phyloP scores from a whole-genome alignment of 2,113 vertebrate species.

The Rhinogobius similis region DNA sequence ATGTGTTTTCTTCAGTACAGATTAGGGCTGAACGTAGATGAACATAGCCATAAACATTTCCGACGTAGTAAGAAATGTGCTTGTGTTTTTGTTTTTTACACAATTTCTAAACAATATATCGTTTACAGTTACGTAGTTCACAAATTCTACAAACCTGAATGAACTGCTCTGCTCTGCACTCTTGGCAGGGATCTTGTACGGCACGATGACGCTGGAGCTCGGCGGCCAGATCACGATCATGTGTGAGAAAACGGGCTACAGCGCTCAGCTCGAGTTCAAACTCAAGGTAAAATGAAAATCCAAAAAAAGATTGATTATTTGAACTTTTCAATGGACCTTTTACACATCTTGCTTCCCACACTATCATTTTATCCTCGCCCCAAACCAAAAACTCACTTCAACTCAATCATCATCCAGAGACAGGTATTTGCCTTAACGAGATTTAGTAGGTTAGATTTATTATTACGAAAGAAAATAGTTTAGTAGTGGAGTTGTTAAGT shows the following conservation, averaged over 20 bases:
- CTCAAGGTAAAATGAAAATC: slow-evolving; percentile 84
- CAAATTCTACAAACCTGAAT: no score
- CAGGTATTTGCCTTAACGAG: slow-evolving; percentile 39
- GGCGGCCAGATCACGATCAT: slow-evolving; percentile 89
- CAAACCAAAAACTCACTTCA: not conserved
- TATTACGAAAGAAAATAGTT: not conserved
- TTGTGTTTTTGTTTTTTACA: no score
- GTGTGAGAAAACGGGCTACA: slow-evolving; percentile 98
- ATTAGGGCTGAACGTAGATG: no score
- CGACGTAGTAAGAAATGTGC: no score
- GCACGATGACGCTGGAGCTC: slow-evolving; percentile 97
- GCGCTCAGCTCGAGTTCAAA: slow-evolving; percentile 95
- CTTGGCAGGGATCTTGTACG: slow-evolving; percentile 96
- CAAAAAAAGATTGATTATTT: not conserved
- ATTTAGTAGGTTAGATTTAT: not conserved
- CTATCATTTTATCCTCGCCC: not conserved
- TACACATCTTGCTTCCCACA: slow-evolving; percentile 8
- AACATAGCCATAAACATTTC: no score
- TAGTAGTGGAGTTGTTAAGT: not conserved
- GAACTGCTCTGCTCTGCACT: no score
- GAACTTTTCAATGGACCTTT: not conserved
- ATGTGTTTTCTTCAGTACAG: no score
- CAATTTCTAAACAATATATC: no score
- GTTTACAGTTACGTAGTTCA: no score
- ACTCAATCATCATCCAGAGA: slow-evolving; percentile 27